Base-by-base conservation (phyloP, 2,113 vertebrate genomes). In the Leptocoma aspasia region DNA sequence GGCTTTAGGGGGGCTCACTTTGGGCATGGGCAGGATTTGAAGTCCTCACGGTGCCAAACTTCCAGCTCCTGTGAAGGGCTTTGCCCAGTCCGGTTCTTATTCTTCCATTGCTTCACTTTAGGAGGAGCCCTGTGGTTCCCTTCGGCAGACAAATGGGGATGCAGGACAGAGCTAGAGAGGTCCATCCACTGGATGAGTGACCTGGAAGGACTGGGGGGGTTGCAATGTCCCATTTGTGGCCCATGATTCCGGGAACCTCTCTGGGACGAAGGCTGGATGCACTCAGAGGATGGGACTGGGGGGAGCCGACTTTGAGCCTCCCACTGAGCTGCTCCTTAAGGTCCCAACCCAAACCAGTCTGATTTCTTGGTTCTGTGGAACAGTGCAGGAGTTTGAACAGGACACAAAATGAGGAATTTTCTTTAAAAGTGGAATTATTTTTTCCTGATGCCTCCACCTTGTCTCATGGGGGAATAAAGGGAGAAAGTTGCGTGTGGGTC, bases 401-500 rank as follows among this genome's bases (percentile, higher is more conserved):
- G 20, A 24, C 60, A n/a, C 28, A 12, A 12, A 49, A 47, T 2
- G 4, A 31, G 13, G 44, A 17, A 20, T 44, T 73, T 37, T 27
- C 22, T 50, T 65, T 37, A 11, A 13, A 72, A 57, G 72, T 9
- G 57, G 23, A 22, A 45, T 64, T 50, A 2, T 13, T 59, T 57
- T 37, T 44, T 31, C 45, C 37, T 24, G 41, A 5, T n/a, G 1
- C 21, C 31, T 44, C 53, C 72, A 26, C 60, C 54, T 54, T 7
- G 15, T 54, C 10, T 45, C 4, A 0, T 4, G 11, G 11, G 45
- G 50, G 16, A 61, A 41, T 33, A 14, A 35, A 45, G 22, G 24
- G 44, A 50, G 24, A 3, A 33, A 78, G 17, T 8, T 0, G 8
- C 1, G 5, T 30, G 19, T 20, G 31, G 18, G 28, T 2, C 0